A percentile compares a stretch with the other conserved stretches of the same genome.
These are phyloP conservation scores for Heteromyza rotundicornis DNA, from an alignment of 2,888 invertebrate genomes.

Conservation along the genomic window DNA sequence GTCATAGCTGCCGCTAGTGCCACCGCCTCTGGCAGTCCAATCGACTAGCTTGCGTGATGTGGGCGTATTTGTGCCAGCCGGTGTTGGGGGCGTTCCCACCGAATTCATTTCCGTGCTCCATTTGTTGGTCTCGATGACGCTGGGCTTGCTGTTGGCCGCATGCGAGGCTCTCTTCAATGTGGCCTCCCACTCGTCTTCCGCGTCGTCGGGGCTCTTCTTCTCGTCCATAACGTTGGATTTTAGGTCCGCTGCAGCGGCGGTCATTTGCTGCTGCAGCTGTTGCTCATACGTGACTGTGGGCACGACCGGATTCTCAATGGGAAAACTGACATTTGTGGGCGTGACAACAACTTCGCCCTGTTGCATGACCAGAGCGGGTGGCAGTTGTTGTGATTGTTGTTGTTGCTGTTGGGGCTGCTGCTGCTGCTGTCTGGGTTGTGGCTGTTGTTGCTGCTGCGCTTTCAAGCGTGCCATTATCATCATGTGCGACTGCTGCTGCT, in stretches of 20 bases:
- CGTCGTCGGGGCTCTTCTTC: slow-evolving; percentile 30
- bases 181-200: slow-evolving; percentile 44
- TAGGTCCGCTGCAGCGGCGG: slow-evolving; percentile 30
- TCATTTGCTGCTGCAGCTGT: slow-evolving; percentile 49
- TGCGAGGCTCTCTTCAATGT: slow-evolving; percentile 30
- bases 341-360: slow-evolving; percentile 43
- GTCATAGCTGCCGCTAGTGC: slow-evolving; percentile 23
- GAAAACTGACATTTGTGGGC: slow-evolving; percentile 28
- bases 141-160: slow-evolving; percentile 25
- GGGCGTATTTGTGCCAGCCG: slow-evolving; percentile 38
- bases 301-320: slow-evolving; percentile 45
- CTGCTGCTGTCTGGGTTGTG: slow-evolving; percentile 10
- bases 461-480: slow-evolving; percentile 50
- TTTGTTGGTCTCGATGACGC: slow-evolving; percentile 45
- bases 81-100: slow-evolving; percentile 34
- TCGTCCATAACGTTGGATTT: slow-evolving; percentile 7
- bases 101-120: slow-evolving; percentile 58
- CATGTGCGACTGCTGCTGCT: slow-evolving; percentile 39
- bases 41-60: slow-evolving; percentile 44
- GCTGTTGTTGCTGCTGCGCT: slow-evolving; percentile 29
- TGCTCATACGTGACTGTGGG: slow-evolving; percentile 43
- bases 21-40: slow-evolving; percentile 33
- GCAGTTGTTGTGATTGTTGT: slow-evolving; percentile 23
- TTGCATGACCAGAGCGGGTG: slow-evolving; percentile 31
- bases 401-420: slow-evolving; percentile 35